phyloP scores from a whole-genome alignment of 2,113 vertebrate species.

The Bubo scandiacus region DNA sequence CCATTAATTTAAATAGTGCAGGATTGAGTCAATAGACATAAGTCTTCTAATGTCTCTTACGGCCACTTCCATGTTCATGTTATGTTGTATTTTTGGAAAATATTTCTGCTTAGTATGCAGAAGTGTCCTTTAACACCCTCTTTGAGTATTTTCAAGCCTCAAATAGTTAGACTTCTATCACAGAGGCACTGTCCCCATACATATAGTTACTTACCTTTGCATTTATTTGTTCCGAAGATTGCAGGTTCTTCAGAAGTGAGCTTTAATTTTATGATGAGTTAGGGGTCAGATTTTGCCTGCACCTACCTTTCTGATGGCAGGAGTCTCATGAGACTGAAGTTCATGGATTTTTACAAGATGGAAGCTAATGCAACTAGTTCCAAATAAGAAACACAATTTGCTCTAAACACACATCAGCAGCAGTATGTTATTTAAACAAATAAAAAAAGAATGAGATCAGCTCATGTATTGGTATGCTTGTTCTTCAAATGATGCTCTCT shows the following conservation, averaged over 20 bases:
- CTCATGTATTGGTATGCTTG: not conserved
- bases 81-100: not conserved
- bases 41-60: not conserved
- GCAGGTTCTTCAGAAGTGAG: not conserved
- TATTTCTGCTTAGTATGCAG: not conserved
- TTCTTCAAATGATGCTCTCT: not conserved
- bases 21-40: not conserved
- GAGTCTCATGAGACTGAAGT: not conserved
- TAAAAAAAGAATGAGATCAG: not conserved
- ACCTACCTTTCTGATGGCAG: not conserved
- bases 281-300: not conserved
- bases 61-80: not conserved
- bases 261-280: not conserved
- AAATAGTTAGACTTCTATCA: not conserved
- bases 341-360: not conserved
- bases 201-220: not conserved
- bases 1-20: not conserved
- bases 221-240: not conserved
- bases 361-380: not conserved
- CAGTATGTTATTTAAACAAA: constrained; percentile 1
- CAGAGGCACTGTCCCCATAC: not conserved
- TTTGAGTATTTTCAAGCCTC: not conserved
- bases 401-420: not conserved
- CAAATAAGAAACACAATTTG: not conserved
- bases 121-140: not conserved